These are phyloP conservation scores for Habrosyne pyritoides DNA, from an alignment of 2,888 invertebrate genomes.

Conservation along the genomic window DNA sequence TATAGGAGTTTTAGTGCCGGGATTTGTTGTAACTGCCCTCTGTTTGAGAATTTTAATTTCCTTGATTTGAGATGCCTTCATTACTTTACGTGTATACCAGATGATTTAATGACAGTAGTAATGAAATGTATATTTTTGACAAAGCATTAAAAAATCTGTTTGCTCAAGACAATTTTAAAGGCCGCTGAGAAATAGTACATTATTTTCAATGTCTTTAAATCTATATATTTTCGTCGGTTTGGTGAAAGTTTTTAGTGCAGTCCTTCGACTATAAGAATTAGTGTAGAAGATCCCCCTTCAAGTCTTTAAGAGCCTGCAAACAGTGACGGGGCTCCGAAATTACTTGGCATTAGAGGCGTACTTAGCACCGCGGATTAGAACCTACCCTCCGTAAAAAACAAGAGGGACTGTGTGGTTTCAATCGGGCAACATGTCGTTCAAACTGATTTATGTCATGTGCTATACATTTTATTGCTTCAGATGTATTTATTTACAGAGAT, in stretches of 20 bases:
- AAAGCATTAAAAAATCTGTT: not conserved
- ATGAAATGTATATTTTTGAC: not conserved
- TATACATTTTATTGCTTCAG: conserved; percentile 17
- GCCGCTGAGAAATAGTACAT: too few species aligned
- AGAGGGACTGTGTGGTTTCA: conserved; percentile 60
- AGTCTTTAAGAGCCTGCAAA: conserved; percentile 60
- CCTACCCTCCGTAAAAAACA: conserved; percentile 79
- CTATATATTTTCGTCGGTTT: too few species aligned
- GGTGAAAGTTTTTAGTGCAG: too few species aligned
- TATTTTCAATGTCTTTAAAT: too few species aligned
- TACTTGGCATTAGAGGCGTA: conserved; percentile 75
- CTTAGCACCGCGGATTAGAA: conserved; percentile 65
- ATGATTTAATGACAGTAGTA: conserved; percentile 13
- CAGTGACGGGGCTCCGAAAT: conserved; percentile 71
- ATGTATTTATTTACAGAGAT: conserved; percentile 10
- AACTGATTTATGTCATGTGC: conserved; percentile 36
- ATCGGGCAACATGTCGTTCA: conserved; percentile 55
- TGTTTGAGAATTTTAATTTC: conserved; percentile 82
- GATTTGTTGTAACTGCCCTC: conserved; percentile 81
- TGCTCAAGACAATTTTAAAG: not conserved
- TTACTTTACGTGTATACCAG: conserved; percentile 32
- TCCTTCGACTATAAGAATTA: not conserved
- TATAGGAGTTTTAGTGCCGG: conserved; percentile 80
- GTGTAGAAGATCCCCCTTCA: conserved; percentile 51
- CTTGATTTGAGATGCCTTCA: conserved; percentile 63